Evolutionary conservation across 2,113 vertebrate genomes (phyloP).

Genomic region (Aplodontia rufa): DNA sequence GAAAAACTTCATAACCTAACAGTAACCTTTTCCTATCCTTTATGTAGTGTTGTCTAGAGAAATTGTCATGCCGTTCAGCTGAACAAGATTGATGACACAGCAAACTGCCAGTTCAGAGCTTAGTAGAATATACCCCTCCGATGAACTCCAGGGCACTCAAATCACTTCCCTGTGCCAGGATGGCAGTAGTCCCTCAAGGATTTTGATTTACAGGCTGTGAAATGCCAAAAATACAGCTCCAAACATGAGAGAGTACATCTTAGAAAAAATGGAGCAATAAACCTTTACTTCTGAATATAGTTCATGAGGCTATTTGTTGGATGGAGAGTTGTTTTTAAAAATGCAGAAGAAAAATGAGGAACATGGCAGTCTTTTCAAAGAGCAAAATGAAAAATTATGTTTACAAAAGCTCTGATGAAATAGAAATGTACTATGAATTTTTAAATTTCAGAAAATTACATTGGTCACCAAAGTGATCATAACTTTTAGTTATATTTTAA

Average conservation of each 20-base stretch:
- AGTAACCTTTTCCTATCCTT: conserved; percentile 71
- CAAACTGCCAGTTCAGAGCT: background rate
- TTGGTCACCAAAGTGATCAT: background rate
- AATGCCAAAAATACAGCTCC: conserved; percentile 30
- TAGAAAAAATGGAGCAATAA: conserved; percentile 18
- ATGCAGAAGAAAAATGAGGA: background rate
- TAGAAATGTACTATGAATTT: background rate
- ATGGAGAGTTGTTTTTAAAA: background rate
- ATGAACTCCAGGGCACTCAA: background rate
- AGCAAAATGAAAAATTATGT: background rate
- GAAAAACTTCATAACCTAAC: conserved; percentile 74
- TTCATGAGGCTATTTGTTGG: background rate
- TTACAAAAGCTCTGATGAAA: background rate
- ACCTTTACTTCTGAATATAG: conserved; percentile 5
- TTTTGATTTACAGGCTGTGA: conserved; percentile 65
- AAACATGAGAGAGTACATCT: background rate
- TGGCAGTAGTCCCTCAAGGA: conserved; percentile 31
- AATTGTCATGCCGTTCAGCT: conserved; percentile 56
- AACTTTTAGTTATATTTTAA: background rate
- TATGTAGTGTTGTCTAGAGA: conserved; percentile 67
- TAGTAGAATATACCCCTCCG: conserved; percentile 1
- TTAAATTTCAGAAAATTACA: background rate
- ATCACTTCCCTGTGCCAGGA: conserved; percentile 3
- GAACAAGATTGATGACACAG: conserved; percentile 75
- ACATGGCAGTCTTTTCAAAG: background rate